Evolutionary conservation across 2,797 vertebrate species (phyloP), one percentile per base, ranked within the genome.

Genomic region (Pipistrellus kuhlii): DNA sequence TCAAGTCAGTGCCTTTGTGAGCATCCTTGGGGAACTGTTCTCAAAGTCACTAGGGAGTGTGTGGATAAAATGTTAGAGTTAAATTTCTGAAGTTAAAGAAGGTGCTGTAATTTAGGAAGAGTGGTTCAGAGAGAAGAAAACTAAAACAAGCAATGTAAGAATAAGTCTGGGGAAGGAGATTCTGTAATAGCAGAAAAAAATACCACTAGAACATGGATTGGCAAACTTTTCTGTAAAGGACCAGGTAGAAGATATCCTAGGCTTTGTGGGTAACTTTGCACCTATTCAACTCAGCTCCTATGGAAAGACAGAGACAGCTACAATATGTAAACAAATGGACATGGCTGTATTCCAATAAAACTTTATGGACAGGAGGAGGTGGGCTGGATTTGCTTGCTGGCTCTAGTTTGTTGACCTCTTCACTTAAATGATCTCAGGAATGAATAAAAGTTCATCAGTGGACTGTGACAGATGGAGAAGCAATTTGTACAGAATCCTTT

Each of bases 81-180:
- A 88, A 64, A 86, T 91, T 88, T 94, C 13, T 84, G 68, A 76
- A 90, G 73, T 55, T 90, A 85, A 82, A 92, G 78, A 93, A 53
- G 27, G 64, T 90, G 32, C 10, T 95, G 2, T 41, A 69, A 81
- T 93, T 89, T 88, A 91, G 62, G 83, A 95, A 85, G 69, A 97
- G 81, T 9, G 87, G 78, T 91, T 3, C 41, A 89, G 32, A 90
- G 38, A 82, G 41, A 55, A 85, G 78, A 83, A 95, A 91, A 81
- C 23, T 8, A 30, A 95, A 84, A 53, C 27, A 77, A 88, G 11
- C 13, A 76, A 81, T 38, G 13, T 68, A 71, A 73, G 18, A 94
- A 62, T 44, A 80, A 94, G 85, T 87, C 15, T 51, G 30, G 23
- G 38, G 21, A 86, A 88, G 44, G 76, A 76, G 64, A 46, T 17